phyloP scores from a whole-genome alignment of 2,888 invertebrate genomes.

The Synergus gifuensis region DNA sequence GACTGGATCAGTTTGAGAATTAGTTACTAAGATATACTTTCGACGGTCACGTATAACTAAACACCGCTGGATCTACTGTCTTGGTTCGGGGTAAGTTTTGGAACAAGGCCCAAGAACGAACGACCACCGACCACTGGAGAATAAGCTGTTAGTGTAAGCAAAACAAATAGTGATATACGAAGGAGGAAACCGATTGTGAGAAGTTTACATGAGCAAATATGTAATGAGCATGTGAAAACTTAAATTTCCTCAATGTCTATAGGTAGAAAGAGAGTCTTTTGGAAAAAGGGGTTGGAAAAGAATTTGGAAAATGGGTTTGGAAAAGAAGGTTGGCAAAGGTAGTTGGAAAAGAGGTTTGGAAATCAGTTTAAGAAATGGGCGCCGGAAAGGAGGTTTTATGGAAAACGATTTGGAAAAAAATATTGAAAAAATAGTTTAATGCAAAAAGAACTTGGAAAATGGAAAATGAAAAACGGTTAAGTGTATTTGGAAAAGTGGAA shows the following conservation, averaged over 20 bases:
- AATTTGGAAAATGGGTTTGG: too few relatives aligned
- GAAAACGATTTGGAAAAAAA: too few relatives aligned
- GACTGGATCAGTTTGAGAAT: constrained; percentile 9
- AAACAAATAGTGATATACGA: neutral
- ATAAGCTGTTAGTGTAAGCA: constrained; percentile 20
- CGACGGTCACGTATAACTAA: constrained; percentile 30
- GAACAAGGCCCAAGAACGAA: constrained; percentile 11
- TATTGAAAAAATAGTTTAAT: too few relatives aligned
- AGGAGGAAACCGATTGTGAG: constrained; percentile 8
- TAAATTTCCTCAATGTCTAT: too few relatives aligned
- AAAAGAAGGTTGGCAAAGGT: too few relatives aligned
- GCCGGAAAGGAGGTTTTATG: too few relatives aligned
- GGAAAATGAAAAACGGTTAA: too few relatives aligned
- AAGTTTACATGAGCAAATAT: constrained; percentile 1
- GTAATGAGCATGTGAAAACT: neutral
- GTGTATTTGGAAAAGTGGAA: neutral
- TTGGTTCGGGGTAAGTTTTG: constrained; percentile 24
- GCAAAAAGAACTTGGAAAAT: too few relatives aligned
- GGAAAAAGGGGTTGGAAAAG: too few relatives aligned
- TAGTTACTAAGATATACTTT: constrained; percentile 18
- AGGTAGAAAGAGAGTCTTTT: too few relatives aligned
- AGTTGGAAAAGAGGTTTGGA: too few relatives aligned
- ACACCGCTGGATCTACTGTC: neutral
- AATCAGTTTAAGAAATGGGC: too few relatives aligned
- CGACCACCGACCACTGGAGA: neutral